These are phyloP conservation scores for Pteromalus puparum DNA, from an alignment of 1,140 invertebrate genomes.

Conservation along the genomic window DNA sequence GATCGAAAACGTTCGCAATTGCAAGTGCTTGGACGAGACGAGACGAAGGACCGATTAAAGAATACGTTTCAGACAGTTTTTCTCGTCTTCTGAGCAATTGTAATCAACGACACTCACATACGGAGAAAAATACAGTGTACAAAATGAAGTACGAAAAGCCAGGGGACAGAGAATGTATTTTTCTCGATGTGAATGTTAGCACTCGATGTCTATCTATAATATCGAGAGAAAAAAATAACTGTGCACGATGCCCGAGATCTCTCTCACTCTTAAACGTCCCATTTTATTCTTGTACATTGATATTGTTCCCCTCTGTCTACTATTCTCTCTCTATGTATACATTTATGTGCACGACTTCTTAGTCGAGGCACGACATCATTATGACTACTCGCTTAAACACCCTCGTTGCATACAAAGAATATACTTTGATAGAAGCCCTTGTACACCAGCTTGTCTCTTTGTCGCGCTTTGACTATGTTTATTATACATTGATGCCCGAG, in stretches of 20 bases:
- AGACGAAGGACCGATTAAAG: not conserved
- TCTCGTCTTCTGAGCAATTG: not conserved
- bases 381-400: slow-evolving; percentile 39
- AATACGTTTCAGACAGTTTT: not conserved
- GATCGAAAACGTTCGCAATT: not conserved
- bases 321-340: slow-evolving; percentile 23
- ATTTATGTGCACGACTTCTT: slow-evolving; percentile 51
- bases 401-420: slow-evolving; percentile 47
- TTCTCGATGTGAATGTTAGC: slow-evolving; percentile 31
- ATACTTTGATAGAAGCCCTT: slow-evolving; percentile 37
- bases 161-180: not conserved
- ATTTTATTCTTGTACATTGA: slow-evolving; percentile 28
- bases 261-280: slow-evolving; percentile 23
- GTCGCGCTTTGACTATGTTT: slow-evolving; percentile 41
- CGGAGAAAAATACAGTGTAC: slow-evolving; percentile 1
- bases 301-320: slow-evolving; percentile 16
- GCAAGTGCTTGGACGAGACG: not conserved
- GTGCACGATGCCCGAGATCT: slow-evolving; percentile 37
- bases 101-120: not conserved
- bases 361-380: slow-evolving; percentile 49
- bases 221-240: slow-evolving; percentile 26
- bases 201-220: not conserved
- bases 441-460: slow-evolving; percentile 30
- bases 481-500: slow-evolving; percentile 24
- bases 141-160: not conserved